Evolutionary conservation across 2,113 vertebrate genomes (phyloP).

Genomic region (Dipodomys ordii): DNA sequence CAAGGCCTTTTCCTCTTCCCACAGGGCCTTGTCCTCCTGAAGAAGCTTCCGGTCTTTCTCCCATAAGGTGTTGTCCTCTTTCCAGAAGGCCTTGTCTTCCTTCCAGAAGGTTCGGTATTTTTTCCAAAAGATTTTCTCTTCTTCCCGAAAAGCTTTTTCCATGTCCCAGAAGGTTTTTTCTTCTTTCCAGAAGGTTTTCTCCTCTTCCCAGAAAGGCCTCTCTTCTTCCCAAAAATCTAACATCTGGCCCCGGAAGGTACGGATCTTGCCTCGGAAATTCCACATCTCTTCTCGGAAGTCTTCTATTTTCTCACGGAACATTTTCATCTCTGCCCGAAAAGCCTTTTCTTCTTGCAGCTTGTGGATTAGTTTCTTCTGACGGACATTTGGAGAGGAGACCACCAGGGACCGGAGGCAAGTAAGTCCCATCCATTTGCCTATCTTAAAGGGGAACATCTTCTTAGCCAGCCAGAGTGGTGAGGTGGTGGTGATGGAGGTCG

Average conservation of each 20-base stretch:
- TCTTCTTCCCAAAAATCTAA: slow-evolving; percentile 67
- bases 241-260: slow-evolving; percentile 58
- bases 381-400: not conserved
- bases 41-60: slow-evolving; percentile 43
- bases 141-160: slow-evolving; percentile 66
- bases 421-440: slow-evolving; percentile 47
- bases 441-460: slow-evolving; percentile 64
- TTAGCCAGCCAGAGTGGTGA: not conserved
- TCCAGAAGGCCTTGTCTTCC: slow-evolving; percentile 76
- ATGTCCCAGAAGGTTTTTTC: slow-evolving; percentile 75
- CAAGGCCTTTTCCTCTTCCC: slow-evolving; percentile 71
- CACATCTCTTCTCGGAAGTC: slow-evolving; percentile 68
- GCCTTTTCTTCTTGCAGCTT: slow-evolving; percentile 67
- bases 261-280: slow-evolving; percentile 64
- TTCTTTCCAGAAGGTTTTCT: slow-evolving; percentile 67
- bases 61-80: slow-evolving; percentile 63
- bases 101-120: slow-evolving; percentile 75
- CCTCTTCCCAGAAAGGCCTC: slow-evolving; percentile 68
- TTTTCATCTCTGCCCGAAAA: slow-evolving; percentile 67
- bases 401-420: slow-evolving; percentile 26
- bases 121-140: slow-evolving; percentile 73
- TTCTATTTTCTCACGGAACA: slow-evolving; percentile 66
- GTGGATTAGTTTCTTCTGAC: slow-evolving; percentile 60
- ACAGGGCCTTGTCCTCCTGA: slow-evolving; percentile 61
- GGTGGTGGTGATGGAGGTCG: not conserved